These are phyloP conservation scores for Geococcyx californianus DNA, from an alignment of 2,113 vertebrate species.

Conservation along the genomic window DNA sequence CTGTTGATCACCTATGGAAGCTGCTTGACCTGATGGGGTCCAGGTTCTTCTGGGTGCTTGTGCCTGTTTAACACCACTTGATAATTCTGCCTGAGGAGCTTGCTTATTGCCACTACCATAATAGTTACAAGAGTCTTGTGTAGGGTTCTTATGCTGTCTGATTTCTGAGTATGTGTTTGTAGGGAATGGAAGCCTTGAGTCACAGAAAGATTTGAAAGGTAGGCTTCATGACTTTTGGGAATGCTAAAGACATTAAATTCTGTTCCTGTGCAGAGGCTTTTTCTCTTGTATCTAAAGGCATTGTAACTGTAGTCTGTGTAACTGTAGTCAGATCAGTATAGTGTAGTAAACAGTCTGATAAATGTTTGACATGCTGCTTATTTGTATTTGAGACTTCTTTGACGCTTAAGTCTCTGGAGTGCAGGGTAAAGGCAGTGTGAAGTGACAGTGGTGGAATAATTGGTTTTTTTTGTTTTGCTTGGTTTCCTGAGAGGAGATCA, in stretches of 20 bases:
- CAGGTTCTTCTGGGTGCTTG: background rate
- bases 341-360: background rate
- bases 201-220: background rate
- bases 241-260: background rate
- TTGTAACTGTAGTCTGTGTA: background rate
- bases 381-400: background rate
- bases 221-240: background rate
- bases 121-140: background rate
- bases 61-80: background rate
- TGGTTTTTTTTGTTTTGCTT: background rate
- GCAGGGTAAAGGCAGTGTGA: background rate
- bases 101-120: background rate
- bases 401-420: background rate
- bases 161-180: background rate
- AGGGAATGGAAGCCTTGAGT: background rate
- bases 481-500: background rate
- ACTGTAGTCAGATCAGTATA: background rate
- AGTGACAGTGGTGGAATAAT: background rate
- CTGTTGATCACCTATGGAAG: background rate
- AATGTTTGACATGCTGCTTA: background rate
- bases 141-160: background rate
- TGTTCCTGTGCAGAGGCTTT: background rate
- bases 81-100: background rate
- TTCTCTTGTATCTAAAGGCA: background rate
- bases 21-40: background rate